These are phyloP conservation scores for Nemotelus pantherinus DNA, from an alignment of 2,888 invertebrate genomes.

Conservation along the genomic window DNA sequence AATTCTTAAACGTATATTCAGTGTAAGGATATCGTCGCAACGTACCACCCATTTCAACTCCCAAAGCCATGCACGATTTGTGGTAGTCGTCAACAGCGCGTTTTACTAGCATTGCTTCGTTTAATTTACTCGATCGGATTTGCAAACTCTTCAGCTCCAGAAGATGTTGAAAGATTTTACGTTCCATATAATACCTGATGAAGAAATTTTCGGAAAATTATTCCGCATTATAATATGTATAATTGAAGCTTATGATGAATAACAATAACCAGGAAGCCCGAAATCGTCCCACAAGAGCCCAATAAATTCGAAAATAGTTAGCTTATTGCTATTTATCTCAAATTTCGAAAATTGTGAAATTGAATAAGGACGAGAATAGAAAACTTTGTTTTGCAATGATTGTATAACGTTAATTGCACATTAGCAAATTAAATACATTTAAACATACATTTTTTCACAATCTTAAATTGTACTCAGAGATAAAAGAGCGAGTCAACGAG, in stretches of 20 bases:
- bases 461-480: too few species aligned
- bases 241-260: not conserved
- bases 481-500: too few species aligned
- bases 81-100: slow-evolving; percentile 86
- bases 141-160: slow-evolving; percentile 91
- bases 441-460: too few species aligned
- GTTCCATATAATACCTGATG: slow-evolving; percentile 85
- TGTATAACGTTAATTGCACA: too few species aligned
- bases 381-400: too few species aligned
- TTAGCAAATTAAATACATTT: too few species aligned
- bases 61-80: slow-evolving; percentile 76
- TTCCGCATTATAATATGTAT: slow-evolving; percentile 32
- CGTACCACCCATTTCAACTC: slow-evolving; percentile 64
- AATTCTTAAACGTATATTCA: slow-evolving; percentile 78
- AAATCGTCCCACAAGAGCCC: too few species aligned
- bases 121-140: slow-evolving; percentile 87
- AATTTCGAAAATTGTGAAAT: too few species aligned
- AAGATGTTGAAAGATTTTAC: slow-evolving; percentile 92
- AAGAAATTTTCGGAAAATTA: not conserved
- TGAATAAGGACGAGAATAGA: too few species aligned
- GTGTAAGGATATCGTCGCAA: slow-evolving; percentile 72
- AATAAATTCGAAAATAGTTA: too few species aligned
- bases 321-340: too few species aligned
- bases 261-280: too few species aligned
- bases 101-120: slow-evolving; percentile 88